Percentiles rank a stretch among this genome's conserved stretches.
Evolutionary conservation across 2,113 vertebrate species (phyloP).

Genomic region (Thinocorus orbignyianus): DNA sequence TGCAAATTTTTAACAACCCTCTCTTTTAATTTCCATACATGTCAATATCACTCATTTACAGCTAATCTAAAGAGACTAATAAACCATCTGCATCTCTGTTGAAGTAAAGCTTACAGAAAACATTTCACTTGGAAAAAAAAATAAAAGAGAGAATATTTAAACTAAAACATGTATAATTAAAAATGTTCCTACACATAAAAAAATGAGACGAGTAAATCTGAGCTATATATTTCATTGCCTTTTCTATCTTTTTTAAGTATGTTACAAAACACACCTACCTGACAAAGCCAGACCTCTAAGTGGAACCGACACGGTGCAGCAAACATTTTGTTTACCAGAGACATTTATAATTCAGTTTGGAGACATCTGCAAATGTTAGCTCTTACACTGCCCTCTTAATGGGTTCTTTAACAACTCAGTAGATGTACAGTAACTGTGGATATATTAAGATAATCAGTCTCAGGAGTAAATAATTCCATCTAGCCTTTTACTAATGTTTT

Average conservation of each 20-base stretch:
- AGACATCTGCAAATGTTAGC: slow-evolving; percentile 61
- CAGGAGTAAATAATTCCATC: slow-evolving; percentile 23
- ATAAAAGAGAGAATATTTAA: neutral
- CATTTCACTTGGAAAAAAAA: neutral
- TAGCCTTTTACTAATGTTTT: slow-evolving; percentile 31
- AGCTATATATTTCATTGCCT: neutral
- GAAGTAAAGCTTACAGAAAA: neutral
- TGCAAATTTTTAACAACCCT: neutral
- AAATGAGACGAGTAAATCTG: neutral
- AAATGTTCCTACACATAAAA: neutral
- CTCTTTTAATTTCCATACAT: neutral
- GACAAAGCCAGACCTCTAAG: neutral
- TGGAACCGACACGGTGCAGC: neutral
- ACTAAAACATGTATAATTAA: neutral
- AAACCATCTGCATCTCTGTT: neutral
- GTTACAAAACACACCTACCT: neutral
- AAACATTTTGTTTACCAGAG: slow-evolving; percentile 28
- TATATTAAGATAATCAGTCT: slow-evolving; percentile 51
- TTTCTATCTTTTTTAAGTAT: neutral
- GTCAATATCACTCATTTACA: neutral
- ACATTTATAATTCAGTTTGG: slow-evolving; percentile 65
- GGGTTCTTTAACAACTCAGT: slow-evolving; percentile 53
- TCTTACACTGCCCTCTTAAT: slow-evolving; percentile 54
- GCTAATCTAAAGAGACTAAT: neutral
- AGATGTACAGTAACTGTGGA: slow-evolving; percentile 51